These are phyloP conservation scores for Falco punctatus DNA, from an alignment of 2,113 vertebrate species.

Conservation along the genomic window DNA sequence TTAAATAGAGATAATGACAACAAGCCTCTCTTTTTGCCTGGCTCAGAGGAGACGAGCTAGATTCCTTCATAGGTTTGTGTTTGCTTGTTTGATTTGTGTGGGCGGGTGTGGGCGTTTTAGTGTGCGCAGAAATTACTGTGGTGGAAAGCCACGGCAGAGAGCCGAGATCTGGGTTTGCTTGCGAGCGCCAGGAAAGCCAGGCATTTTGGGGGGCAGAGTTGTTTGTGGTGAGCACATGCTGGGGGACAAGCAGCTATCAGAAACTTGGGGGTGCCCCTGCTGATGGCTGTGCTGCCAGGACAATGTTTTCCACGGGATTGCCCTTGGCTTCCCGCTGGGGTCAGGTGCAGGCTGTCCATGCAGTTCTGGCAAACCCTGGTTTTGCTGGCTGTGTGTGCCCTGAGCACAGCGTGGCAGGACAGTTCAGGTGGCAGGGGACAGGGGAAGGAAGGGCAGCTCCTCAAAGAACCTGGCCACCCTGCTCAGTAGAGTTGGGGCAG, in stretches of 20 bases:
- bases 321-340: neutral
- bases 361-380: neutral
- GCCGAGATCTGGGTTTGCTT: neutral
- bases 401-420: accelerated
- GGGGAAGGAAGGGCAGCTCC: neutral
- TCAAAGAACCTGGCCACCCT: neutral
- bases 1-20: neutral
- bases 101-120: neutral
- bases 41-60: neutral
- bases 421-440: accelerated
- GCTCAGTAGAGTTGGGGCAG: neutral
- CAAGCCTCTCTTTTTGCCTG: neutral
- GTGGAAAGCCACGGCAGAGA: neutral
- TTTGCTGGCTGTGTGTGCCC: accelerated
- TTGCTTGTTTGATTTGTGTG: neutral
- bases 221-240: accelerated
- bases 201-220: neutral
- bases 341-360: neutral
- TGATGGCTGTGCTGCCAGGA: accelerated
- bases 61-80: neutral
- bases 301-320: accelerated
- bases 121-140: neutral
- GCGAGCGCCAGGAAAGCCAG: accelerated
- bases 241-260: neutral
- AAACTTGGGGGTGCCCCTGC: too few relatives aligned